Evolutionary conservation across 2,888 invertebrate species (phyloP).

Genomic region (Ametastegia equiseti): DNA sequence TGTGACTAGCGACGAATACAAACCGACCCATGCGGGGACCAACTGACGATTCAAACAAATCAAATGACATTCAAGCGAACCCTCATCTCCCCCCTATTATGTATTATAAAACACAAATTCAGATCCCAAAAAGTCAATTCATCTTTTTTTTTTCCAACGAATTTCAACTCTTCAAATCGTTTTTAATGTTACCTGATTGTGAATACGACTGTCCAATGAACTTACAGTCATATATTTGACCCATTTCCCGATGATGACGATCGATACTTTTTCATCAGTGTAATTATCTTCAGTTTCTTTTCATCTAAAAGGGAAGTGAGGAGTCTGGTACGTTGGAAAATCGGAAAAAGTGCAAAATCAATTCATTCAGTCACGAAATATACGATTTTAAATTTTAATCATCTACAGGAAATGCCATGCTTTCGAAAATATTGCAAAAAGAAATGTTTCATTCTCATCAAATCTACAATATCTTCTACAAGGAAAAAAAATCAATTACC

Average conservation of each 20-base stretch:
- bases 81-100: not conserved
- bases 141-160: not conserved
- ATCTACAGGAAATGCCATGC: too few species aligned
- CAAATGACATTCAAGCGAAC: not conserved
- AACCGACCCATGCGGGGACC: not conserved
- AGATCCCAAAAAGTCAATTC: not conserved
- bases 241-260: too few species aligned
- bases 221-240: not conserved
- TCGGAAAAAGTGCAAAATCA: too few species aligned
- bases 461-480: too few species aligned
- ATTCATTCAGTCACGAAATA: too few species aligned
- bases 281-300: not conserved
- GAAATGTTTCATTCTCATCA: too few species aligned
- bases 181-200: not conserved
- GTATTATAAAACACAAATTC: not conserved
- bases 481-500: too few species aligned
- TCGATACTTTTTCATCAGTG: not conserved
- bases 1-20: conserved; percentile 49
- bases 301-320: not conserved
- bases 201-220: not conserved
- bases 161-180: not conserved
- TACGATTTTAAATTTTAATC: too few species aligned
- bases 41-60: not conserved
- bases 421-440: too few species aligned
- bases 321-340: too few species aligned